Evolutionary conservation across 2,888 invertebrate species (phyloP), one percentile per base, ranked within the genome.

Genomic region (Dynastes maya): DNA sequence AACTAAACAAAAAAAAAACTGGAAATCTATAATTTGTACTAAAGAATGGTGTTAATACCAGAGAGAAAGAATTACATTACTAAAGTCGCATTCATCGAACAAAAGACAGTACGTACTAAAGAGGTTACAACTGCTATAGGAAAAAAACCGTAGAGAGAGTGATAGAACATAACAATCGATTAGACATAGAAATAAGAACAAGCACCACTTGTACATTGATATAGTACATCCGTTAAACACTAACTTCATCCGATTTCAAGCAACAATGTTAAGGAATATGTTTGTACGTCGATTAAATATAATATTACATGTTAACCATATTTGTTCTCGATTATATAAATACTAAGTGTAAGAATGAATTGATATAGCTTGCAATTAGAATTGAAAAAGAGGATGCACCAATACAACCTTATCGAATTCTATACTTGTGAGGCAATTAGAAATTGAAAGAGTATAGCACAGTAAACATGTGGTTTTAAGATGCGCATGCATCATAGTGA

Each of bases 21-120:
- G 72, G 72, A 74, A 61, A 74, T 61, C 72, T 74, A 61, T 49
- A 74, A 58, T 74, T 74, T 74, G 72, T 74, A 74, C 72, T 74
- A 74, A 74, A 74, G 45, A 74, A 61, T 49, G 72, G 72, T 74
- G 72, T 74, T 74, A 74, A 74, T 74, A 74, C 55, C 40, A 74
- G 45, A 58, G 61, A 61, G 63, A 22, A 45, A 61, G 40, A 74
- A 8, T 8, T 37, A 74, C 40, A 11, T 63, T 32, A 63, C 27
- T 61, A 63, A 63, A 37, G 32, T 29, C 11, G 32, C 4, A 63
- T 32, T 11, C 63, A 29, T 63, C 45, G 11, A 45, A 45, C 45
- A 45, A 11, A 45, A 45, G 45, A 1, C 22, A 63, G 32, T 4
- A 45, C 45, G 11, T 45, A 45, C 45, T 45, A 45, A 45, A 45